Percentiles rank a stretch among this genome's conserved stretches.
These are phyloP conservation scores for Salvelinus sp. DNA, from an alignment of 2,113 vertebrate species.

Conservation along the genomic window DNA sequence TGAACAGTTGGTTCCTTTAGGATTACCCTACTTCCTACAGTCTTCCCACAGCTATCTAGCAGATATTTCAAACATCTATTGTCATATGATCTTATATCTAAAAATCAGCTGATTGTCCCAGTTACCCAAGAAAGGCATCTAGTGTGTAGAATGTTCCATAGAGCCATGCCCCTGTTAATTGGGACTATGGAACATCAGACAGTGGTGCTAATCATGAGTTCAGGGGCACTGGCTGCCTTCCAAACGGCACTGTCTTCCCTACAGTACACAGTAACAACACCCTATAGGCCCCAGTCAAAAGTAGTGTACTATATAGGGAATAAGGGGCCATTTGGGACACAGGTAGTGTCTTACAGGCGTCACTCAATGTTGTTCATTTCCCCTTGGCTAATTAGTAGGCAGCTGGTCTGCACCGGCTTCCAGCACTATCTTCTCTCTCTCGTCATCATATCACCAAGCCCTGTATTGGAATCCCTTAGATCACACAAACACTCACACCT, in stretches of 20 bases:
- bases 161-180: conserved; percentile 40
- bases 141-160: neutral
- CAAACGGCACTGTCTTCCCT: too few species aligned
- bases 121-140: neutral
- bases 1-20: neutral
- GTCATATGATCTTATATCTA: neutral
- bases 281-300: too few species aligned
- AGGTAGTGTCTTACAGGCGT: conserved; percentile 23
- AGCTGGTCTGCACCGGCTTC: conserved; percentile 29
- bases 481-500: neutral
- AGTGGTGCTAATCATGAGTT: conserved; percentile 42
- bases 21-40: neutral
- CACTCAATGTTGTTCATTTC: conserved; percentile 44
- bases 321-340: too few species aligned
- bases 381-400: conserved; percentile 54
- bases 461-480: conserved; percentile 50
- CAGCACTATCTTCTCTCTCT: too few species aligned
- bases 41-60: neutral
- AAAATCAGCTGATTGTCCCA: neutral
- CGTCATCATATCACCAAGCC: conserved; percentile 36
- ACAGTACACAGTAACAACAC: too few species aligned
- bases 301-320: neutral
- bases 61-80: too few species aligned
- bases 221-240: conserved; percentile 6
- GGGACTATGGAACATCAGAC: conserved; percentile 46